Evolutionary conservation across 2,113 vertebrate species (phyloP), one percentile per base, ranked within the genome.

Genomic region (Mastomys coucha): DNA sequence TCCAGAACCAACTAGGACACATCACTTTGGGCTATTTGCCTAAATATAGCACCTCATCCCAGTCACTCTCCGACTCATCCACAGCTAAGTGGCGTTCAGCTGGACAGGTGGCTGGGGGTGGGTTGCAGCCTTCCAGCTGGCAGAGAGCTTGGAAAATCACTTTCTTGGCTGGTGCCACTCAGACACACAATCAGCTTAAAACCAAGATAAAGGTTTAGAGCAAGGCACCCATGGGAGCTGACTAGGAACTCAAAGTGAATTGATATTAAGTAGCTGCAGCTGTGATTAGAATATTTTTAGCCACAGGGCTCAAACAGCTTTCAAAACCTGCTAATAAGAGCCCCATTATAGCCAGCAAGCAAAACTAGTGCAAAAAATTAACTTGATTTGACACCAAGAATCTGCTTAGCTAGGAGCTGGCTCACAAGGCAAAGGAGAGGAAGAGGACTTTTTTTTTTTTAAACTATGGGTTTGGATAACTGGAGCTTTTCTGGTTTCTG

Each of bases 231-330:
- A 0, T 11, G 85, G 87, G 91, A 89, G 67, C 87, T 85, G 91
- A 92, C 89, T n/a, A 49, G 58, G 77, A 73, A 28, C 49, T 67
- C 0, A 1, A 33, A 93, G 13, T 56, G 88, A 89, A 85, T 75
- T 90, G 92, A 89, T 92, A 94, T 94, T 89, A 96, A 97, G 58
- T 6, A 95, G 88, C 86, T 94, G 90, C 88, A 96, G 89, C 77
- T 96, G 78, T 76, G 92, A 87, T 91, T 11, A 53, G 36, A 70
- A 69, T 96, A 89, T 96, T 97, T 96, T 95, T 95, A 97, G 94
- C 94, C 88, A 36, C 16, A 56, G 67, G 86, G 7, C 33, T 96
- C 76, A n/a, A 33, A 31, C 42, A 91, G 91, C 78, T 96, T 95
- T 94, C 72, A 89, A 91, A 93, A 95, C 36, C 88, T 63, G 82